These are phyloP conservation scores for Campoletis sonorensis DNA, from an alignment of 1,140 invertebrate species.

Conservation along the genomic window DNA sequence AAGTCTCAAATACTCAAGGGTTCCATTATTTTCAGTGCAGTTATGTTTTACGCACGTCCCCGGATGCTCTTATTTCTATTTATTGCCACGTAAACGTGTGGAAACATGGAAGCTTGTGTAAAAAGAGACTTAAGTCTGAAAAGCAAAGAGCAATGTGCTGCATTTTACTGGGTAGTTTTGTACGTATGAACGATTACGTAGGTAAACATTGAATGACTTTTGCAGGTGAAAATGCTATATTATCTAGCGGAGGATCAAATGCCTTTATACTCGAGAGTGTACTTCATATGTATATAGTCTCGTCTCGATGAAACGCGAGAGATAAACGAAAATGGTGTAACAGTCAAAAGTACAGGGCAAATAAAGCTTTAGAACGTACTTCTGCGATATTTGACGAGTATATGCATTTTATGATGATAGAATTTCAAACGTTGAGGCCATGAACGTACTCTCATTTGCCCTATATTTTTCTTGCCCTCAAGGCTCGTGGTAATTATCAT, in stretches of 20 bases:
- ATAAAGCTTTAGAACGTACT: not conserved
- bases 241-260: not conserved
- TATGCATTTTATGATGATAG: conserved; percentile 5
- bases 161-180: too few species aligned
- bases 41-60: too few species aligned
- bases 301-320: not conserved
- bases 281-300: not conserved
- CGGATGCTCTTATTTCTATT: too few species aligned
- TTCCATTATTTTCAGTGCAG: too few species aligned
- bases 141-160: too few species aligned
- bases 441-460: not conserved
- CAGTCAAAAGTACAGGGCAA: not conserved
- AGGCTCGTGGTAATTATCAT: not conserved
- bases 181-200: not conserved
- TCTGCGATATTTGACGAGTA: not conserved
- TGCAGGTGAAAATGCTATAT: not conserved
- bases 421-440: not conserved
- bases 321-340: not conserved
- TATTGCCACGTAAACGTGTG: too few species aligned
- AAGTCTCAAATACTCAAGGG: too few species aligned
- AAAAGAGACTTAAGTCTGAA: too few species aligned
- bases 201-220: not conserved
- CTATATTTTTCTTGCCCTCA: conserved; percentile 1
- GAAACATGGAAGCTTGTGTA: too few species aligned
- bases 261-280: not conserved